Conservation (phyloP, 2,888 invertebrate species). For the Pycnomerus fuliginosus region DNA sequence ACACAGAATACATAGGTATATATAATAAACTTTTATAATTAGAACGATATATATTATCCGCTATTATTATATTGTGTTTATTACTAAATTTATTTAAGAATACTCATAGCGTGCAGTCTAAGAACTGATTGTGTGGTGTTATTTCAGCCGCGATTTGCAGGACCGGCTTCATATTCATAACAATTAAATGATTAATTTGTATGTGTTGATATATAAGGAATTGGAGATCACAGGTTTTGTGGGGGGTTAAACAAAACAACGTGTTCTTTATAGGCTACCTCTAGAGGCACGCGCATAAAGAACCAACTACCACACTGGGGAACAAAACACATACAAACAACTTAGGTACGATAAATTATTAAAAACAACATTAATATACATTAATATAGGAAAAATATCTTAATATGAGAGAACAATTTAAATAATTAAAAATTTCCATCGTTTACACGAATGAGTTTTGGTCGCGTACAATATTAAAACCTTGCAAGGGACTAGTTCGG, state of each 20-base stretch:
- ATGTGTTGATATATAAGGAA: slow-evolving; percentile 52
- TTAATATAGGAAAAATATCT: slow-evolving; percentile 48
- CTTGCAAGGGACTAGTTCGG: slow-evolving; percentile 50
- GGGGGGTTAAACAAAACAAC: slow-evolving; percentile 44
- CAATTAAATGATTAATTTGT: slow-evolving; percentile 49
- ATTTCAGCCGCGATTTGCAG: slow-evolving; percentile 32
- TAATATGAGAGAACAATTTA: slow-evolving; percentile 42
- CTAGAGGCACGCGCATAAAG: slow-evolving; percentile 25
- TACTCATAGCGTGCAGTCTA: slow-evolving; percentile 56
- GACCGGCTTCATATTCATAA: slow-evolving; percentile 40
- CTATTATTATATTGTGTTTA: slow-evolving; percentile 49
- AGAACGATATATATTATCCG: slow-evolving; percentile 50
- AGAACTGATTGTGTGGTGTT: slow-evolving; percentile 55
- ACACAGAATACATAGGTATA: slow-evolving; percentile 50
- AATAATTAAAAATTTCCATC: slow-evolving; percentile 27
- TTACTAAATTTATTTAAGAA: slow-evolving; percentile 54
- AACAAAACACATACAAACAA: slow-evolving; percentile 48
- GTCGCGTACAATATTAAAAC: slow-evolving; percentile 39
- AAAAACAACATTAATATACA: slow-evolving; percentile 45
- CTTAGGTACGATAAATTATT: slow-evolving; percentile 48
- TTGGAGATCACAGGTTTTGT: slow-evolving; percentile 54
- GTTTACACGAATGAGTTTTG: slow-evolving; percentile 44
- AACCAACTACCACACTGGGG: slow-evolving; percentile 43
- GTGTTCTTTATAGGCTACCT: slow-evolving; percentile 13
- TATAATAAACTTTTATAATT: slow-evolving; percentile 50